Base-by-base conservation (phyloP, 2,888 invertebrate species). In the Chaitophorus viminalis region DNA sequence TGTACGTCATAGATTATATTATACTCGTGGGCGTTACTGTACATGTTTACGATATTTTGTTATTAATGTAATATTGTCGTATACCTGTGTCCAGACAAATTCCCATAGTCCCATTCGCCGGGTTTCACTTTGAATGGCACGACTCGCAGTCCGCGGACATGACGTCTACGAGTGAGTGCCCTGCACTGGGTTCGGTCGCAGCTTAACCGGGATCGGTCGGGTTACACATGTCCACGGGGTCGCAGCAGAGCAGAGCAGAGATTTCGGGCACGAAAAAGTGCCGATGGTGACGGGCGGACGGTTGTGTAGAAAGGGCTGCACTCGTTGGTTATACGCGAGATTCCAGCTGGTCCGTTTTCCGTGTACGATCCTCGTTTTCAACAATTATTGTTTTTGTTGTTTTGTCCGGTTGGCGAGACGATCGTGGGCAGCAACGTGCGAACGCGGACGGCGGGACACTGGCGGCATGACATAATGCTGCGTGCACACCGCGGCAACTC, bases 61-160 rank as follows among this genome's bases (percentile, higher is more conserved):
- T n/a, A n/a, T n/a, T n/a, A n/a, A n/a, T n/a, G n/a, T n/a, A n/a
- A n/a, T n/a, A n/a, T n/a, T n/a, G n/a, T n/a, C n/a, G n/a, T n/a
- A n/a, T n/a, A 92, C 92, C 92, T 91, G 92, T 92, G 91, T 92
- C 92, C 91, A 92, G 91, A 91, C 92, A 92, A 91, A 92, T 92
- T 92, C 92, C 92, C 92, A 89, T 89, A 89, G 89, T 89, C 87
- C 87, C 87, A 87, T 87, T 72, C 79, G 9, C 79, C 72, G 74
- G 87, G 72, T 46, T 87, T 87, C 87, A 87, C 33, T 72, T 46
- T 31, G 79, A 31, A 70, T 29, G 81, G 74, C 31, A 25, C 79
- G 79, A 52, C 39, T 36, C 78, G 46, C 9, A 9, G 70, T 33
- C 76, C 84, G 76, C 65, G 52, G 76, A 29, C 68, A 25, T 76